Evolutionary conservation across 2,113 vertebrate species (phyloP).

Genomic region (Gadus chalcogrammus): DNA sequence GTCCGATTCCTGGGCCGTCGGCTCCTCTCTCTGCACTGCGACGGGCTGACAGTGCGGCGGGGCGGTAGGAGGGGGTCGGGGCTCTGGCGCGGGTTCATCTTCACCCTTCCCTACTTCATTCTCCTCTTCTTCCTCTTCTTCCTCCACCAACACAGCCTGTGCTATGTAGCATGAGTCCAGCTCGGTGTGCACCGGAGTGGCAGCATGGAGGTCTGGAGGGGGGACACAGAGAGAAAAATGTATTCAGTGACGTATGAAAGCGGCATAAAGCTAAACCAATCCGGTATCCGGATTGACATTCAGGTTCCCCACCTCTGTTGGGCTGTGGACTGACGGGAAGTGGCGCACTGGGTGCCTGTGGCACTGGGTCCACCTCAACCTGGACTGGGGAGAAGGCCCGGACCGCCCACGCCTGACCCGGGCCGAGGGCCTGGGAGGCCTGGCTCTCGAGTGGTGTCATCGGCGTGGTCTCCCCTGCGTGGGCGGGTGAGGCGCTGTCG

Average conservation of each 20-base stretch:
- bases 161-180: conserved; percentile 51
- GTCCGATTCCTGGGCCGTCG: background rate
- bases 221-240: conserved; percentile 12
- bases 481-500: too few species aligned
- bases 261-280: background rate
- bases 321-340: conserved; percentile 47
- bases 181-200: conserved; percentile 35
- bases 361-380: conserved; percentile 26
- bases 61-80: too few species aligned
- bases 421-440: background rate
- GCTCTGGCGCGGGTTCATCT: too few species aligned
- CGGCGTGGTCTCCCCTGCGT: conserved; percentile 11
- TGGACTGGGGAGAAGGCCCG: background rate
- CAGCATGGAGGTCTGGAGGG: conserved; percentile 43
- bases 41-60: too few species aligned
- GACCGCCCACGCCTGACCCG: background rate
- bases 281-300: background rate
- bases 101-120: background rate
- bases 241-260: background rate
- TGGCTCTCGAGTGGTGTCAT: conserved; percentile 19
- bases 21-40: conserved; percentile 1
- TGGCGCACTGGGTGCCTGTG: conserved; percentile 42
- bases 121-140: conserved; percentile 49
- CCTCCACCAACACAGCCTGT: conserved; percentile 65
- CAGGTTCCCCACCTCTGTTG: conserved; percentile 53